phyloP scores from a whole-genome alignment of 2,888 invertebrate species.

The Thelaira solivaga region DNA sequence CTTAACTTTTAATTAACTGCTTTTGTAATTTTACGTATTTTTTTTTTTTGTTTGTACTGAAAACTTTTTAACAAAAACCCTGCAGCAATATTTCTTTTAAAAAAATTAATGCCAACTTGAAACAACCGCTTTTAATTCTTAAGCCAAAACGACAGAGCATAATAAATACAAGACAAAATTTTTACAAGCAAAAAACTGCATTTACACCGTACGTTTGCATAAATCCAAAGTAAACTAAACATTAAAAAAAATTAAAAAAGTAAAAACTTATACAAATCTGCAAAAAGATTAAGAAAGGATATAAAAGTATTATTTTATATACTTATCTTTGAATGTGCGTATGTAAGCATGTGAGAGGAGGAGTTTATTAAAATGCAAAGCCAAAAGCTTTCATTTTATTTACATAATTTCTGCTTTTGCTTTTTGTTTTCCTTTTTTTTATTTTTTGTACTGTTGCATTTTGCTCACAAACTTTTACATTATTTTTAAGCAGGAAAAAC shows the following conservation, averaged over 20 bases:
- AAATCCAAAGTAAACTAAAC: background rate
- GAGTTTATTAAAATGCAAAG: conserved; percentile 55
- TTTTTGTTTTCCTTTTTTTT: background rate
- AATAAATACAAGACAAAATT: conserved; percentile 2
- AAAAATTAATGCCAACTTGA: background rate
- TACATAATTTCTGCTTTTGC: background rate
- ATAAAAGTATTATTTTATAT: background rate
- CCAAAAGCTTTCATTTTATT: conserved; percentile 19
- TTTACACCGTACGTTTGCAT: background rate
- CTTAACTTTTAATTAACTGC: too few relatives aligned
- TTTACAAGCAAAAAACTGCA: background rate
- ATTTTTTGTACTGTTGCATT: background rate
- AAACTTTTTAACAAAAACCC: too few relatives aligned
- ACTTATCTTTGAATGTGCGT: too few relatives aligned
- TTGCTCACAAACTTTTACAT: background rate
- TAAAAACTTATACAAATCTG: too few relatives aligned
- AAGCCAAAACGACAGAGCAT: background rate
- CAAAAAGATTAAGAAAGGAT: background rate
- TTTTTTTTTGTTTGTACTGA: too few relatives aligned
- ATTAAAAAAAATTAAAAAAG: background rate
- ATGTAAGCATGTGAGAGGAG: conserved; percentile 21
- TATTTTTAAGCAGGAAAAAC: too few relatives aligned
- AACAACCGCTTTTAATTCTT: background rate
- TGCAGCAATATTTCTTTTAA: too few relatives aligned
- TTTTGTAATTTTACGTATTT: too few relatives aligned